Evolutionary conservation across 2,888 invertebrate species (phyloP).

Genomic region (Tortricodes alternella): DNA sequence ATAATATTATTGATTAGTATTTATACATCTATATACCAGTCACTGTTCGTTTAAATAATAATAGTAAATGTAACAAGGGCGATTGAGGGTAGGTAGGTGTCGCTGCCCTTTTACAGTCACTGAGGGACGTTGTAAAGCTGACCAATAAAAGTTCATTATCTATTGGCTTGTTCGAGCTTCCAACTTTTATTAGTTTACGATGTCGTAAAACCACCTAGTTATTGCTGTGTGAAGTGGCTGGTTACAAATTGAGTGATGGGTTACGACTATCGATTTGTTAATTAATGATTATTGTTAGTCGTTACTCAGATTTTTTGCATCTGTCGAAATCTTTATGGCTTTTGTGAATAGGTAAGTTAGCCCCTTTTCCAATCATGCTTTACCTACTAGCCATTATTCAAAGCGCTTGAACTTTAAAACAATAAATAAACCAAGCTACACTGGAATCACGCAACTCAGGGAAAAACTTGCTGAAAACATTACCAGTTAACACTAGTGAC

Average conservation of each 20-base stretch:
- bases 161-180: slow-evolving; percentile 78
- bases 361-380: not conserved
- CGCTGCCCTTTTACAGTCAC: slow-evolving; percentile 66
- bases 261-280: slow-evolving; percentile 24
- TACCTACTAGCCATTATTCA: not conserved
- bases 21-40: not conserved
- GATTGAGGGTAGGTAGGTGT: slow-evolving; percentile 47
- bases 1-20: too few species aligned
- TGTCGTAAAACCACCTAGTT: slow-evolving; percentile 61
- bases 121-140: slow-evolving; percentile 78
- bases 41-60: not conserved
- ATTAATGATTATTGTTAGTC: not conserved
- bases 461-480: slow-evolving; percentile 44
- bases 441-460: slow-evolving; percentile 39
- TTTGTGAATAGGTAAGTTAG: not conserved
- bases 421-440: slow-evolving; percentile 8
- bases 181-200: slow-evolving; percentile 80
- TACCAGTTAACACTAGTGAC: slow-evolving; percentile 45
- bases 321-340: too few species aligned
- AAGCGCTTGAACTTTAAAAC: not conserved
- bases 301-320: too few species aligned
- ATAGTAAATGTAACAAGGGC: slow-evolving; percentile 19
- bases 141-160: slow-evolving; percentile 83
- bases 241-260: not conserved
- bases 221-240: slow-evolving; percentile 43